A percentile compares a stretch with the other conserved stretches of the same genome.
Evolutionary conservation across 2,797 vertebrate genomes (phyloP).

Genomic region (Epinephelus coioides): DNA sequence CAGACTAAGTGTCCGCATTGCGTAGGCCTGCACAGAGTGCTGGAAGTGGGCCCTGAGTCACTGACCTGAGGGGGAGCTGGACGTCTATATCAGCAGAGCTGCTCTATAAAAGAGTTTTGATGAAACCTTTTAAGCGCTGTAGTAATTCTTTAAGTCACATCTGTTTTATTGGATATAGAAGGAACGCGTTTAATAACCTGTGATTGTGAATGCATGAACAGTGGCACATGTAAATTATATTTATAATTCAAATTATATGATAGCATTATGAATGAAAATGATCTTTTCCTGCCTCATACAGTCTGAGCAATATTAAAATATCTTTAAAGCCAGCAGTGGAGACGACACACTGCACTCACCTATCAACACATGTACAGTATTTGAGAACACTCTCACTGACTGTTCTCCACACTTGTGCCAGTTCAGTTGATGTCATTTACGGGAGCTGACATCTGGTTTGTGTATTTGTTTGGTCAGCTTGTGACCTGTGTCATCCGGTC

Average conservation of each 20-base stretch:
- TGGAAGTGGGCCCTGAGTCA: conserved; percentile 68
- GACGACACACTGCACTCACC: not conserved
- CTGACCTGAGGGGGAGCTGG: conserved; percentile 64
- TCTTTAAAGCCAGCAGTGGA: not conserved
- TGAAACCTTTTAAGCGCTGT: conserved; percentile 65
- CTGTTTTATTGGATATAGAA: conserved; percentile 29
- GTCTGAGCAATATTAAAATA: not conserved
- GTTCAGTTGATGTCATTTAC: not conserved
- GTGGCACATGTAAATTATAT: not conserved
- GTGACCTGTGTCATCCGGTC: not conserved
- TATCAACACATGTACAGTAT: not conserved
- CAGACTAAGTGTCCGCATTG: conserved; percentile 78
- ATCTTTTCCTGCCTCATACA: not conserved
- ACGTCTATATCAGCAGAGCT: conserved; percentile 71
- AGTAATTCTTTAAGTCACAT: conserved; percentile 50
- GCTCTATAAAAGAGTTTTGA: conserved; percentile 69
- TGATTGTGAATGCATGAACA: not conserved
- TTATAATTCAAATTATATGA: not conserved
- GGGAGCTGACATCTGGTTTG: not conserved
- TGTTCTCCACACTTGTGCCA: not conserved
- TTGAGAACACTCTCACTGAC: not conserved
- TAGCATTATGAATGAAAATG: not conserved
- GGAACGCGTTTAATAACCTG: not conserved
- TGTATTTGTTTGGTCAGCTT: not conserved
- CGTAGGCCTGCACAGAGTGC: conserved; percentile 60